Evolutionary conservation across 2,888 invertebrate species (phyloP).

Genomic region (Yponomeuta cagnagella): DNA sequence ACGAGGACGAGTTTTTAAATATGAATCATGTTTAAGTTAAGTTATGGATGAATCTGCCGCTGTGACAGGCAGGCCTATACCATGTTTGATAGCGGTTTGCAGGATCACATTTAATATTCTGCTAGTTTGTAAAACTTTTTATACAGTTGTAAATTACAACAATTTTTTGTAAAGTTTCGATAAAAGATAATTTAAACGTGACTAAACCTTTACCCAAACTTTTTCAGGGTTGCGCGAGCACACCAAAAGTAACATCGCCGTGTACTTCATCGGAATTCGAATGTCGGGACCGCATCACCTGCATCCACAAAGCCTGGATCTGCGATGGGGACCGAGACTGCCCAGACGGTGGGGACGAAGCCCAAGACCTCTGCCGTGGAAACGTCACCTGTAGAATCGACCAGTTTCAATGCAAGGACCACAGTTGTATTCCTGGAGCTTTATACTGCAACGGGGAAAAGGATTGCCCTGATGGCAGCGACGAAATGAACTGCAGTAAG

Average conservation of each 20-base stretch:
- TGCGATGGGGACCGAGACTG: constrained; percentile 92
- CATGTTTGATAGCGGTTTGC: no score
- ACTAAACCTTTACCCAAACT: no score
- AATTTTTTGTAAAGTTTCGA: no score
- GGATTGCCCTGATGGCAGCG: constrained; percentile 90
- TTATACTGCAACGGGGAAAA: constrained; percentile 87
- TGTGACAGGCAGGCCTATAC: no score
- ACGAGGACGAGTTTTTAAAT: no score
- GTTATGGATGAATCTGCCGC: no score
- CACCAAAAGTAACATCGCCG: constrained; percentile 72
- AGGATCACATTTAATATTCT: no score
- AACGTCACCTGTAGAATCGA: constrained; percentile 88
- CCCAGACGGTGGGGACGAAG: constrained; percentile 88
- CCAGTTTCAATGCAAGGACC: constrained; percentile 91
- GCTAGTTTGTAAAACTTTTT: no score
- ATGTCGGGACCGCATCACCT: constrained; percentile 87
- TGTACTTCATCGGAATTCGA: constrained; percentile 85
- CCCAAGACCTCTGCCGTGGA: constrained; percentile 76
- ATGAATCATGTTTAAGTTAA: no score
- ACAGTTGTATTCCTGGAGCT: constrained; percentile 86
- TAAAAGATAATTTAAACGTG: no score
- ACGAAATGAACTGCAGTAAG: constrained; percentile 89
- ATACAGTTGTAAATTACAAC: no score
- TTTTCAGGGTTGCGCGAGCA: constrained; percentile 76
- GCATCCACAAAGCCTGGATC: constrained; percentile 87